A percentile compares a stretch with the other conserved stretches of the same genome.
Evolutionary conservation across 2,888 invertebrate genomes (phyloP).

Genomic region (Mesorhabditis spiculigera): DNA sequence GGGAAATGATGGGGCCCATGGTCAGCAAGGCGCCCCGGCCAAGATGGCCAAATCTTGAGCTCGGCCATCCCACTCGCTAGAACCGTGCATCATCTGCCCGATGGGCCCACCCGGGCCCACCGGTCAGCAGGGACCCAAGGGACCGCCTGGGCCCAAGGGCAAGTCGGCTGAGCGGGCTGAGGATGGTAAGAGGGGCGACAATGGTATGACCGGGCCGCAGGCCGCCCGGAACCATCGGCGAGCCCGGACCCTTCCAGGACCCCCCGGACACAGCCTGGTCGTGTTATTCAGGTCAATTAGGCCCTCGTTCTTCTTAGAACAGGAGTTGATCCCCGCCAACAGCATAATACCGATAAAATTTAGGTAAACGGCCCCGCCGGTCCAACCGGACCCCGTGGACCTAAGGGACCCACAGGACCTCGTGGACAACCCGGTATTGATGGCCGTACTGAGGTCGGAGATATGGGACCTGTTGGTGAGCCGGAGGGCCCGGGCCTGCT

Average conservation of each 20-base stretch:
- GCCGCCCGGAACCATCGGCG: slow-evolving; percentile 45
- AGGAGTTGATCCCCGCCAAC: neutral
- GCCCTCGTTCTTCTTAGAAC: neutral
- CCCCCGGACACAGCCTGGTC: slow-evolving; percentile 50
- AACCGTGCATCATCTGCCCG: slow-evolving; percentile 53
- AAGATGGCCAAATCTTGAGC: slow-evolving; percentile 36
- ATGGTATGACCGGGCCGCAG: slow-evolving; percentile 48
- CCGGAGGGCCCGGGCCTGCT: slow-evolving; percentile 43
- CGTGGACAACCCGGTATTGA: slow-evolving; percentile 51
- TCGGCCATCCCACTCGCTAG: slow-evolving; percentile 40
- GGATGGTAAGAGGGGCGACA: slow-evolving; percentile 41
- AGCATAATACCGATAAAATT: slow-evolving; percentile 13
- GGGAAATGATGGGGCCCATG: slow-evolving; percentile 47
- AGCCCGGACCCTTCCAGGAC: slow-evolving; percentile 51
- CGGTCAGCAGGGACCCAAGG: slow-evolving; percentile 41
- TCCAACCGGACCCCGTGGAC: slow-evolving; percentile 50
- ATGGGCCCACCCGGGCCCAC: slow-evolving; percentile 49
- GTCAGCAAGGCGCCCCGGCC: slow-evolving; percentile 46
- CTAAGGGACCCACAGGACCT: slow-evolving; percentile 49
- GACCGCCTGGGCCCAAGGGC: slow-evolving; percentile 54
- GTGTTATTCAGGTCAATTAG: slow-evolving; percentile 35
- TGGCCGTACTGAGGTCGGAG: slow-evolving; percentile 35
- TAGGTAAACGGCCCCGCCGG: slow-evolving; percentile 40
- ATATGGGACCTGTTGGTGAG: slow-evolving; percentile 36
- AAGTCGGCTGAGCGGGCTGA: slow-evolving; percentile 49